Base-by-base conservation (phyloP, 2,888 invertebrate species). In the Helleia helle region DNA sequence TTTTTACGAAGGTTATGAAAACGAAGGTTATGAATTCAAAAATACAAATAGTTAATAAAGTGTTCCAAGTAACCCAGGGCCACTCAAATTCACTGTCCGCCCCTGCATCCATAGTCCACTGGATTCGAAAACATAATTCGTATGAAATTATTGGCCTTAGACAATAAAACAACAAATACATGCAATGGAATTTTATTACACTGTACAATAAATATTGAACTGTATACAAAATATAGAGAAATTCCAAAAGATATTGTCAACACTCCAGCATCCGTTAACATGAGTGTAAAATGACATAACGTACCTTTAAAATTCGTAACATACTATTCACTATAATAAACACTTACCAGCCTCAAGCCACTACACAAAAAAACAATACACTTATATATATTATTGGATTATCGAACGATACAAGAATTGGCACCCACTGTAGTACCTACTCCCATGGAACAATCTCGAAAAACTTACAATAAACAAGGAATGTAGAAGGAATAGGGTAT, bases 161-260 rank as follows among this genome's bases (percentile, higher is more conserved):
- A 36, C 34, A 44, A 65, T 54, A 61, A 74, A 71, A 65, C 52
- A 53, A 50, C 51, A 49, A 24, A 34, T 59, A 63, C 83, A 83
- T 83, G 83, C 83, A 83, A 34, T 76, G 71, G 71, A 80, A 76
- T 69, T 84, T 83, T 77, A 84, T 79, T 84, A 83, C 83, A 83
- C 81, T 84, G 83, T 84, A 84, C 83, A 84, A 79, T 84, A 81
- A 75, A 76, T 77, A 77, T 76, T 70, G 74, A 73, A 70, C 71
- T 79, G 79, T 84, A 81, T 83, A 83, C 76, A 83, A 81, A 81
- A 83, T 81, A 81, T 81, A 81, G 76, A 79, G 65, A 66, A 72
- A 75, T 74, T 80, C 68, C 75, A 83, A 83, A 83, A 83, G 73
- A 80, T 81, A 84, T 80, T 81, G 80, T 83, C 79, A 70, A 74